Conservation (phyloP, 2,113 vertebrate species). For the Myotis davidii region DNA sequence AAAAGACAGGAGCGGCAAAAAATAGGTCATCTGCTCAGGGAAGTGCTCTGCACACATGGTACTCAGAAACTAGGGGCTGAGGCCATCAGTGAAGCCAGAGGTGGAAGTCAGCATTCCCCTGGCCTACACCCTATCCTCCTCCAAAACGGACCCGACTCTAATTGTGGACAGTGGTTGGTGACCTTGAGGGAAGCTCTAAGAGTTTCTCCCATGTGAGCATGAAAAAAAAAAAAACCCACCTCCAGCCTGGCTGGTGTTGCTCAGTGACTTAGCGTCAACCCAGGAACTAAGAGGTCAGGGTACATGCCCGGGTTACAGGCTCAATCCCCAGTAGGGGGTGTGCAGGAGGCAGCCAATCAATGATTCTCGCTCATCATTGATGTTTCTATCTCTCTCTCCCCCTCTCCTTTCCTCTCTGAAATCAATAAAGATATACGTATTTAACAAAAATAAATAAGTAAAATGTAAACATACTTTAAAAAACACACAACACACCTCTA, state of each 20-base stretch:
- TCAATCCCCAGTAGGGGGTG: too few species aligned
- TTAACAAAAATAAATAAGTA: too few species aligned
- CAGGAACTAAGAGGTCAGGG: too few species aligned
- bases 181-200: not conserved
- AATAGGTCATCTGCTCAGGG: accelerated
- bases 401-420: too few species aligned
- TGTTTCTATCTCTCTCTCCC: too few species aligned
- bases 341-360: too few species aligned
- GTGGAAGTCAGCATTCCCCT: not conserved
- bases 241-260: too few species aligned
- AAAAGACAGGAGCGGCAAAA: not conserved
- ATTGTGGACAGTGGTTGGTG: not conserved
- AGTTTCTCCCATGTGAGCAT: not conserved
- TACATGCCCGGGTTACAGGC: too few species aligned
- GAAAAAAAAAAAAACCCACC: not conserved
- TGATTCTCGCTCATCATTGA: too few species aligned
- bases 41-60: not conserved
- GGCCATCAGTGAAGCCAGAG: not conserved
- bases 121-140: not conserved
- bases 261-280: too few species aligned
- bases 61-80: accelerated
- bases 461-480: too few species aligned
- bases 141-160: not conserved
- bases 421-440: too few species aligned
- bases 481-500: constrained; percentile 30